Evolutionary conservation across 2,113 vertebrate species (phyloP).

Genomic region (Felis chaus): DNA sequence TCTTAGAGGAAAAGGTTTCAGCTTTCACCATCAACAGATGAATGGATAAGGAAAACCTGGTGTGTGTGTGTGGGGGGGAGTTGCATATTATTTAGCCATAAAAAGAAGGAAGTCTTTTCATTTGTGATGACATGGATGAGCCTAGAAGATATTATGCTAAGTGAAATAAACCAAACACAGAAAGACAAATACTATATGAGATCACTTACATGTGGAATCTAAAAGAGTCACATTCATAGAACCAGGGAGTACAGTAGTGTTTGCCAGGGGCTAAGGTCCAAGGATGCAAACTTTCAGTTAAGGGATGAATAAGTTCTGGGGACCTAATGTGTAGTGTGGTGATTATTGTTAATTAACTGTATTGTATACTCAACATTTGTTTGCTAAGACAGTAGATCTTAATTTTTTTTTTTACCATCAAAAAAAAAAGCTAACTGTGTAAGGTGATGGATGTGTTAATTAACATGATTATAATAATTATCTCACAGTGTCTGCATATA

Average conservation of each 20-base stretch:
- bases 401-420: too few relatives aligned
- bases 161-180: background rate
- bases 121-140: background rate
- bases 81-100: background rate
- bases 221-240: background rate
- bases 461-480: background rate
- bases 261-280: background rate
- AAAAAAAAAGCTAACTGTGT: background rate
- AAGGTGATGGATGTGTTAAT: too few relatives aligned
- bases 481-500: background rate
- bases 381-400: background rate
- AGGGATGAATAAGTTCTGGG: background rate
- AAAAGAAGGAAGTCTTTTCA: background rate
- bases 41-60: background rate
- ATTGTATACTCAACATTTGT: background rate
- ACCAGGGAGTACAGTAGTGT: background rate
- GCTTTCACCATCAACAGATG: background rate
- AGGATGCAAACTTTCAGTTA: background rate
- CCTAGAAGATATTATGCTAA: background rate
- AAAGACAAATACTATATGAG: background rate
- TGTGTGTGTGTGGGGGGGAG: background rate
- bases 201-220: background rate
- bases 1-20: background rate
- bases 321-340: background rate
- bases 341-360: background rate